These are phyloP conservation scores for Elgaria multicarinata DNA, from an alignment of 2,113 vertebrate genomes.

Conservation along the genomic window DNA sequence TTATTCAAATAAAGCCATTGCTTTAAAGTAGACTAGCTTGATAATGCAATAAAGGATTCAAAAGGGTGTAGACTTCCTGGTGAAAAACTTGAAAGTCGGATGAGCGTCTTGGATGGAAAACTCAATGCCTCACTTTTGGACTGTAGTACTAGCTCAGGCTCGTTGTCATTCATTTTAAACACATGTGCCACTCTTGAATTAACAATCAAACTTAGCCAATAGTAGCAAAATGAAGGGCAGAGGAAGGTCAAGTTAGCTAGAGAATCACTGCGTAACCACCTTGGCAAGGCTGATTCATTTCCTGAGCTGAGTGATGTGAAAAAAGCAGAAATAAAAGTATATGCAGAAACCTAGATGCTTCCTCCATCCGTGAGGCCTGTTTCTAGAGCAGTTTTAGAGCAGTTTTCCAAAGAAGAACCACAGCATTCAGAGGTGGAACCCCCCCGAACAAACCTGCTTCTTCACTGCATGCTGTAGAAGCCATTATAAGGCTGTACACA, in stretches of 20 bases:
- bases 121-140: neutral
- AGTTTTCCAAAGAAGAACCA: neutral
- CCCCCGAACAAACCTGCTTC: neutral
- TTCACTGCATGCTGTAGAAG: neutral
- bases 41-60: neutral
- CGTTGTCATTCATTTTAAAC: neutral
- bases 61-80: neutral
- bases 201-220: neutral
- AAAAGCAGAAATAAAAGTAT: constrained; percentile 15
- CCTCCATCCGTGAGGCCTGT: too few relatives aligned
- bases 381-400: neutral
- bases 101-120: neutral
- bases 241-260: neutral
- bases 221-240: neutral
- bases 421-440: neutral
- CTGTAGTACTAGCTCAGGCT: neutral
- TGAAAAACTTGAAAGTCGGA: neutral
- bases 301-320: constrained; percentile 17
- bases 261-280: neutral
- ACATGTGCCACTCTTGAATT: neutral
- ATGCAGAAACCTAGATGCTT: neutral
- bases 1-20: neutral
- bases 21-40: neutral
- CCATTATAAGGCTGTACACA: neutral
- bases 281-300: constrained; percentile 10